Conservation (phyloP, 2,113 vertebrate genomes). For the Corythornis cristatus region DNA sequence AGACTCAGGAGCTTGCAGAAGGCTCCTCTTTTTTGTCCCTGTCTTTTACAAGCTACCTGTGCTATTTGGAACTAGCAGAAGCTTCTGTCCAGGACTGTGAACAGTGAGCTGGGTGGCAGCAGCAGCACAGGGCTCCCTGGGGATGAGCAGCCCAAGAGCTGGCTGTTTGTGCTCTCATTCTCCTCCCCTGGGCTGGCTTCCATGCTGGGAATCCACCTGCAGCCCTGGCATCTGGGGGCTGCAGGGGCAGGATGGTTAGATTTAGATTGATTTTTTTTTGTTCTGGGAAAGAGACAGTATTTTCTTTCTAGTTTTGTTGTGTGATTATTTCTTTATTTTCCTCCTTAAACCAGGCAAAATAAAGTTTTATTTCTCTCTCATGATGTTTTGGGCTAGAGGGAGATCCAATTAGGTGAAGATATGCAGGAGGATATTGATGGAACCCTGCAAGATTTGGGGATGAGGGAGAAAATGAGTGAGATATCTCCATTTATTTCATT, state of each 20-base stretch:
- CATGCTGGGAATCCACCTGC: background rate
- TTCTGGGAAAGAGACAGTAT: background rate
- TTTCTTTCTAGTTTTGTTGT: background rate
- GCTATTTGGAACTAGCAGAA: background rate
- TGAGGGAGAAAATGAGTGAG: background rate
- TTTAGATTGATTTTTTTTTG: background rate
- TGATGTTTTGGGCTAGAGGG: background rate
- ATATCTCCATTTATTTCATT: background rate
- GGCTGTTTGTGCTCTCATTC: background rate
- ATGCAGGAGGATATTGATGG: background rate
- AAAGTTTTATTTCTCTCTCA: background rate
- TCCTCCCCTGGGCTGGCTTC: background rate
- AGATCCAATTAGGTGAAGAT: background rate
- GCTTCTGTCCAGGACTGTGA: background rate
- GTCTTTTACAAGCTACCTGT: background rate
- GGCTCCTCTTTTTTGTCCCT: background rate
- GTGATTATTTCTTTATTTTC: background rate
- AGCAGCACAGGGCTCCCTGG: background rate
- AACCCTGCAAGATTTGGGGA: background rate
- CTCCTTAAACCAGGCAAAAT: background rate
- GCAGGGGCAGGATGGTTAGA: background rate
- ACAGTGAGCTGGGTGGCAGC: fast-evolving
- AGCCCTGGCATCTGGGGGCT: background rate
- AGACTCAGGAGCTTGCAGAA: background rate
- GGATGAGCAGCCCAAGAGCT: background rate